phyloP scores from a whole-genome alignment of 2,797 vertebrate species.

The Uromys caudimaculatus region DNA sequence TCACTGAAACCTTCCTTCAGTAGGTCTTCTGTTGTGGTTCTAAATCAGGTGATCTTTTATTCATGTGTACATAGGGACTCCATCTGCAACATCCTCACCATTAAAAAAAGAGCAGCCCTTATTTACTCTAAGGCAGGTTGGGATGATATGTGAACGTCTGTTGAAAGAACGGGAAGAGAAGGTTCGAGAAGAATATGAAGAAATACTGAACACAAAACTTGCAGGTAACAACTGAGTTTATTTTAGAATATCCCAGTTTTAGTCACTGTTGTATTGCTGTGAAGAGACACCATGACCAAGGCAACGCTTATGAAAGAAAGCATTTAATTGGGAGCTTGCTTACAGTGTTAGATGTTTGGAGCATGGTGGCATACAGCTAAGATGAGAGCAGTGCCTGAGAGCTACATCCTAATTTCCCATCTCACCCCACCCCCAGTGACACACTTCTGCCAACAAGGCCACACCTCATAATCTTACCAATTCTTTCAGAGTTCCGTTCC shows the following conservation, averaged over 20 bases:
- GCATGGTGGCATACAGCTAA: background rate
- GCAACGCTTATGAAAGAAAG: background rate
- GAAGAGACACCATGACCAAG: background rate
- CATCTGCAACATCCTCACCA: constrained; percentile 92
- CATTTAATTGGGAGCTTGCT: background rate
- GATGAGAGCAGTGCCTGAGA: background rate
- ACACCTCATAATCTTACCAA: background rate
- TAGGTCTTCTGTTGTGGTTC: constrained; percentile 20
- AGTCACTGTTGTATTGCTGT: background rate
- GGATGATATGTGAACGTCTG: constrained; percentile 98
- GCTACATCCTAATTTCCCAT: too few species aligned
- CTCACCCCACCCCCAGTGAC: background rate
- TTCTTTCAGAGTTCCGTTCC: background rate
- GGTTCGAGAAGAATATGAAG: constrained; percentile 97
- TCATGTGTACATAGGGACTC: constrained; percentile 86
- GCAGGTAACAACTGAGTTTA: constrained; percentile 89
- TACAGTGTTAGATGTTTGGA: background rate
- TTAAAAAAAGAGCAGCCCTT: constrained; percentile 97
- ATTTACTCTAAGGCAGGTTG: constrained; percentile 97
- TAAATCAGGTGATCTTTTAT: constrained; percentile 57
- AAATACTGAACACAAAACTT: constrained; percentile 98
- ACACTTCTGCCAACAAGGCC: background rate
- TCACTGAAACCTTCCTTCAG: background rate
- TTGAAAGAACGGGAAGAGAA: constrained; percentile 98
- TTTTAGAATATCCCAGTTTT: background rate